Evolutionary conservation across 2,113 vertebrate species (phyloP), one percentile per base, ranked within the genome.

Genomic region (Pangasianodon hypophthalmus): DNA sequence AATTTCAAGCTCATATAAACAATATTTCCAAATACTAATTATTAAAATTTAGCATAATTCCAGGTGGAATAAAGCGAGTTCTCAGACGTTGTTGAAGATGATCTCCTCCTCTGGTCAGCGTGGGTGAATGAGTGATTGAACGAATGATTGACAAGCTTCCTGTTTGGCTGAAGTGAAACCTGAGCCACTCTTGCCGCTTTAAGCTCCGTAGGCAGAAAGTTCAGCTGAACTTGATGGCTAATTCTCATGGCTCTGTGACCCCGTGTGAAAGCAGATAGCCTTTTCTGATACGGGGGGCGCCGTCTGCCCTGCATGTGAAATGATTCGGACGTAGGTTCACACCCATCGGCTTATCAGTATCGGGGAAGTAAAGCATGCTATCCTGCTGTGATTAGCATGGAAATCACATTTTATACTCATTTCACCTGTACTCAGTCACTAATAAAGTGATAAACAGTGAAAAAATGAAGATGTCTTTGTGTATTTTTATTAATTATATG

Each of bases 241-340:
- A 95, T 94, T 95, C 93, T 94, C 95, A 96, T 90, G 82, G 92
- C 95, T 94, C 96, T 96, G 95, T 97, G 96, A 97, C 96, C 95
- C 94, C 71, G 91, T 86, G 88, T 91, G 96, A 95, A 96, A 96
- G 93, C 92, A 90, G 94, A 96, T 95, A 96, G 92, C 85, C 90
- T 85, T 46, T 81, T 62, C 87, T 89, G 91, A 91, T 88, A 92
- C 88, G 91, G 88, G 92, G 93, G 92, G 93, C 58, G 84, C 85
- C 69, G 89, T 69, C 86, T 89, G 29, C 86, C 81, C 87, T 87
- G 88, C 88, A 91, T 90, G 87, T 86, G 87, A 92, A 88, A 86
- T 91, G 84, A 88, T 90, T 89, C 75, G 62, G 73, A 75, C 41
- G 67, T 44, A 85, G 89, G 86, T 86, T 92, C 89, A 88, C 89